Evolutionary conservation across 2,888 invertebrate genomes (phyloP), one percentile per base, ranked within the genome.

Genomic region (Limnephilus auricula): DNA sequence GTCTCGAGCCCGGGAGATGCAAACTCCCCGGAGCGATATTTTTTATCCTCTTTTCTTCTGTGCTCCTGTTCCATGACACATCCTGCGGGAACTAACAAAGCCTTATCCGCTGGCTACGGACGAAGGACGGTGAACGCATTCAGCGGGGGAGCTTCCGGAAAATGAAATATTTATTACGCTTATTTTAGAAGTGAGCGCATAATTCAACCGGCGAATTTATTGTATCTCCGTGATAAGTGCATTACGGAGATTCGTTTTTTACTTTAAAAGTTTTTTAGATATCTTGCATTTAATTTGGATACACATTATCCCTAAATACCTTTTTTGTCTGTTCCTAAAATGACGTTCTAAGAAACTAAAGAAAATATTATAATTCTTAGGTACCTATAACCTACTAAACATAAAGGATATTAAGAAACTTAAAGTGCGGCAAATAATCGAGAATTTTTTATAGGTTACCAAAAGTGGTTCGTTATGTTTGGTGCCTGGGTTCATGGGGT

Each of bases 1-100:
- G 95, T 45, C 91, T 45, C 32, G 82, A 89, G 89, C 91, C 32
- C 65, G 82, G 89, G 78, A 88, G 95, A 95, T 95, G 95, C 95
- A 95, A 95, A 95, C 95, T 95, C 95, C 95, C 95, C 94, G 94
- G 95, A 94, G 95, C 95, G 95, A 95, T 95, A 95, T 95, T 92
- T 92, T 92, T 93, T 91, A 92, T 92, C 91, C 90, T 90, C 92
- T 92, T 86, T 92, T 92, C 92, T 65, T 65, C 65, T 25, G 65
- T 25, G 6, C 45, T 32, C 82, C 90, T 86, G 90, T 88, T 85
- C 79, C 34, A 83, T 78, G 92, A 92, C 92, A 89, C 91, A 92
- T 92, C 92, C 92, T 92, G 88, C 84, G 92, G 92, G 93, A 93
- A 79, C 90, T 34, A 91, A 90, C 90, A 90, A 83, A 82, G 89